Percentiles rank a stretch among this genome's conserved stretches.
These are phyloP conservation scores for Lethrus apterus DNA, from an alignment of 1,140 invertebrate genomes.

Conservation along the genomic window DNA sequence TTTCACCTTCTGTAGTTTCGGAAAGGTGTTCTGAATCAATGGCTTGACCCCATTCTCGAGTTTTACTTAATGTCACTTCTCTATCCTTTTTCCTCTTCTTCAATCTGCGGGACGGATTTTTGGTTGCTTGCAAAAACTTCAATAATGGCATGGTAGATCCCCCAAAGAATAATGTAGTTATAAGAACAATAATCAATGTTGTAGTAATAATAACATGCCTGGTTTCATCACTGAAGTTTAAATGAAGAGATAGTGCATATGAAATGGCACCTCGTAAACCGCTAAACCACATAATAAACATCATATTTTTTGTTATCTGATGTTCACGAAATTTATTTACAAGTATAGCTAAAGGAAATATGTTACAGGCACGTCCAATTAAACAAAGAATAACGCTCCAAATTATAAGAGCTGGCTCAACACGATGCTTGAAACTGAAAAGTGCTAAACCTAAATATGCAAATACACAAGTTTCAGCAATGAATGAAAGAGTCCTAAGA, in stretches of 20 bases:
- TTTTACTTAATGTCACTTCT: conserved; percentile 91
- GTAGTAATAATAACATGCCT: conserved; percentile 94
- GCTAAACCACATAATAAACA: conserved; percentile 99
- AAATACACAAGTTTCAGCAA: conserved; percentile 98
- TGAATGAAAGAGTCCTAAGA: conserved; percentile 94
- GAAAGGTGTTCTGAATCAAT: conserved; percentile 93
- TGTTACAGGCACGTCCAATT: conserved; percentile 90
- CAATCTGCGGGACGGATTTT: conserved; percentile 43
- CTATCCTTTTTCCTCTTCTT: conserved; percentile 62
- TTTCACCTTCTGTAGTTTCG: conserved; percentile 91
- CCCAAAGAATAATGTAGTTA: conserved; percentile 89
- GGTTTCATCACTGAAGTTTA: conserved; percentile 90
- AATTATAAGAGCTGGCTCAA: conserved; percentile 76
- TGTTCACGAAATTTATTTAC: conserved; percentile 96
- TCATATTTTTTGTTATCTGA: conserved; percentile 96
- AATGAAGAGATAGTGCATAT: conserved; percentile 93
- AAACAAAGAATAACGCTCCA: conserved; percentile 92
- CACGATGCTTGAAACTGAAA: conserved; percentile 88
- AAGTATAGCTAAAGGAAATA: conserved; percentile 89
- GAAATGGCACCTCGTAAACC: conserved; percentile 94
- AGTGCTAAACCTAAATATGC: conserved; percentile 97
- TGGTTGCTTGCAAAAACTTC: conserved; percentile 66
- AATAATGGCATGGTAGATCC: conserved; percentile 95
- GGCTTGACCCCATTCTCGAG: conserved; percentile 93
- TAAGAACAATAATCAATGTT: conserved; percentile 92